These are phyloP conservation scores for Microplitis mediator DNA, from an alignment of 1,140 invertebrate genomes.

Conservation along the genomic window DNA sequence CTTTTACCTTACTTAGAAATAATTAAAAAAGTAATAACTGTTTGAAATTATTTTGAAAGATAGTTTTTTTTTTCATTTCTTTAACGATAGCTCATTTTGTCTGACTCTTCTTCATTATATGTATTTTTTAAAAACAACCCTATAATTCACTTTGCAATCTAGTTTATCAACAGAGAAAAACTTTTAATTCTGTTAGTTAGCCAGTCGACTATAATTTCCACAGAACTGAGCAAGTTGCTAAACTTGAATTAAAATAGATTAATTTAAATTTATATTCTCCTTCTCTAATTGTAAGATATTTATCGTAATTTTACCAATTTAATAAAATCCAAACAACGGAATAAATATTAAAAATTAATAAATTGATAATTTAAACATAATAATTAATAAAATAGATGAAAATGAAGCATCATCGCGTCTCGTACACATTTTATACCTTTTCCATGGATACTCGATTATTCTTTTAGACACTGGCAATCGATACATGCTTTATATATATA, in stretches of 20 bases:
- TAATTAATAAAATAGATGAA: not conserved
- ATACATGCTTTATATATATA: conserved; percentile 21
- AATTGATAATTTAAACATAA: not conserved
- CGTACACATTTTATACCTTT: conserved; percentile 50
- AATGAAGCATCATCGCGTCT: not conserved
- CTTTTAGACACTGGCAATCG: conserved; percentile 29
- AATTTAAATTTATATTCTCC: too few relatives aligned
- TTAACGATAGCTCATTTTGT: too few relatives aligned
- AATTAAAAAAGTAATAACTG: too few relatives aligned
- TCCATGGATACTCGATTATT: conserved; percentile 42
- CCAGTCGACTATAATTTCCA: not conserved
- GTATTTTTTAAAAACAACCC: not conserved
- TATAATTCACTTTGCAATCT: too few relatives aligned
- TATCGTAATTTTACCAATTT: too few relatives aligned
- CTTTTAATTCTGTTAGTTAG: not conserved
- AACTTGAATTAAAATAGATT: too few relatives aligned
- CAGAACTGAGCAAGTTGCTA: not conserved
- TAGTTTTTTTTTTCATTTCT: too few relatives aligned
- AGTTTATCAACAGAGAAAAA: not conserved
- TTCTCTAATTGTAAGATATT: too few relatives aligned
- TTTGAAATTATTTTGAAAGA: too few relatives aligned
- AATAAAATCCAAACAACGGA: too few relatives aligned
- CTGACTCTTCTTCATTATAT: not conserved
- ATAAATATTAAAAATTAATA: not conserved
- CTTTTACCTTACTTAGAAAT: too few relatives aligned